Percentiles rank a stretch among this genome's conserved stretches.
These are phyloP conservation scores for Cololabis saira DNA, from an alignment of 2,113 vertebrate genomes.

Conservation along the genomic window DNA sequence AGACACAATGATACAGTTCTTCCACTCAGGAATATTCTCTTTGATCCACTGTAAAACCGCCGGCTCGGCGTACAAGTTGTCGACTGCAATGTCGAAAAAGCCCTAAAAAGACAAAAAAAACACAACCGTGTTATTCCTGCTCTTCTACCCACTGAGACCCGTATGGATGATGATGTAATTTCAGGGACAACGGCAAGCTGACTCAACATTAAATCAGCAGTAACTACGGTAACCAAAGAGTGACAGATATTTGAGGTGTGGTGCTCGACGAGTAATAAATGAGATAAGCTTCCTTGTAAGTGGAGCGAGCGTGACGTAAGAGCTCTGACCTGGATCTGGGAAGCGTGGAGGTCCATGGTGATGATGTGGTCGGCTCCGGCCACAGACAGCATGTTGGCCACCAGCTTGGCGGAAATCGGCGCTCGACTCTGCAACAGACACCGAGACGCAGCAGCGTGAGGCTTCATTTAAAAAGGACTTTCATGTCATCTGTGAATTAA, in stretches of 20 bases:
- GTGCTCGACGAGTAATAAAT: too few relatives aligned
- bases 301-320: too few relatives aligned
- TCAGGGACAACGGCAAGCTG: too few relatives aligned
- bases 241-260: too few relatives aligned
- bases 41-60: conserved; percentile 95
- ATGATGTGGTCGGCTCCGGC: conserved; percentile 97
- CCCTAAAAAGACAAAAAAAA: conserved; percentile 69
- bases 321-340: conserved; percentile 91
- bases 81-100: conserved; percentile 96
- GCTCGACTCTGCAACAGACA: conserved; percentile 89
- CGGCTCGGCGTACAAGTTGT: conserved; percentile 95
- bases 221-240: too few relatives aligned
- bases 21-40: conserved; percentile 93
- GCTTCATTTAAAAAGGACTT: too few relatives aligned
- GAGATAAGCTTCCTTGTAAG: too few relatives aligned
- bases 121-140: background rate
- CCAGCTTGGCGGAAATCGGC: conserved; percentile 96
- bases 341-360: conserved; percentile 98
- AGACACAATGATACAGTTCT: conserved; percentile 92
- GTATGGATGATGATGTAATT: too few relatives aligned
- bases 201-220: too few relatives aligned
- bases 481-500: background rate
- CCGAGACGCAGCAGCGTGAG: conserved; percentile 19
- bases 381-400: conserved; percentile 96
- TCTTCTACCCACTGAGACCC: too few relatives aligned